Base-by-base conservation (phyloP, 2,888 invertebrate genomes). In the Eupithecia inturbata region DNA sequence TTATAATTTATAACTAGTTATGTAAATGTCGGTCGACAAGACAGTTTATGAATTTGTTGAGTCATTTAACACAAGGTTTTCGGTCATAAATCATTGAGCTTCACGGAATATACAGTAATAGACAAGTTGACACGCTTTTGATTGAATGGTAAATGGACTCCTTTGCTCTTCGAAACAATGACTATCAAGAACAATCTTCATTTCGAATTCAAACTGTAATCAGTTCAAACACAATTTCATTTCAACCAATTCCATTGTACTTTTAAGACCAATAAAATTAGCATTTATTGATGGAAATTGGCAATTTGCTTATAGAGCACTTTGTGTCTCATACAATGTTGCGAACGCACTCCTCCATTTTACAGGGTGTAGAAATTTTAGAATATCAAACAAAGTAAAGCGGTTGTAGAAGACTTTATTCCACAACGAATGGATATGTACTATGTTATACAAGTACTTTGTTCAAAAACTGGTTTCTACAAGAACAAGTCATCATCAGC, bases 291-390 rank as follows among this genome's bases (percentile, higher is more conserved):
- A 62, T 70, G 53, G 57, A 67, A 70, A 73, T 74, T 66, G 66
- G 26, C 74, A 77, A 75, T 74, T 75, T 67, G 71, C 53, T 39
- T 67, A 62, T 60, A 33, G 70, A 71, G 73, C 68, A 70, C 28
- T 70, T 71, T 68, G 64, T 68, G 72, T 73, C 75, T 71, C 70
- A 76, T 76, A 76, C 76, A 81, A 81, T 79, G 76, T 75, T 69
- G 45, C 67, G 36, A 70, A 26, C 63, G 57, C 66, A 76, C 68
- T 71, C 68, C n/a, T 3, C 45, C 10, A 9, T 49, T 9, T 10
- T 53, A 53, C 22, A 53, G 22, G 53, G 22, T 53, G 53, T 22
- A 12, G 4, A 53, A 53, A 53, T 53, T 4, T 22, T 53, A 53
- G 53, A 53, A 10, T 9, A 49, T 1, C 10, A 22, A 53, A 53